Evolutionary conservation across 2,888 invertebrate species (phyloP).

Genomic region (Tetrapedia diversipes): DNA sequence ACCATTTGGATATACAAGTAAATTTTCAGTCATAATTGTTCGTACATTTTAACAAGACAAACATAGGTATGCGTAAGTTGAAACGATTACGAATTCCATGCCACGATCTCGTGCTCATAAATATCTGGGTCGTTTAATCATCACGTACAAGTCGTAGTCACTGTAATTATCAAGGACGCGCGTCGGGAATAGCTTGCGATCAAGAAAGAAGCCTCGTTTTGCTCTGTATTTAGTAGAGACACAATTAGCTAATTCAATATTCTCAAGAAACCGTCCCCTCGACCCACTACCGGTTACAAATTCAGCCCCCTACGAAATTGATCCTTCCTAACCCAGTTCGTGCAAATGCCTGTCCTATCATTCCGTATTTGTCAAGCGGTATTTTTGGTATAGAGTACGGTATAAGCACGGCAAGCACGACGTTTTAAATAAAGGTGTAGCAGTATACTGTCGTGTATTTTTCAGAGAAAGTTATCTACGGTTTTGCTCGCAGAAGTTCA

Average conservation of each 20-base stretch:
- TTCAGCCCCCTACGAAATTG: slow-evolving; percentile 56
- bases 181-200: slow-evolving; percentile 6
- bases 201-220: not conserved
- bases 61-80: not conserved
- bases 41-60: not conserved
- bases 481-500: slow-evolving; percentile 95
- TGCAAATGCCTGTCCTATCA: slow-evolving; percentile 44
- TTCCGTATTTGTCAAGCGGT: not conserved
- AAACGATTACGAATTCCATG: slow-evolving; percentile 24
- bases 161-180: slow-evolving; percentile 51
- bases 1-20: slow-evolving; percentile 97
- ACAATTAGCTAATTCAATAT: slow-evolving; percentile 12
- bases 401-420: not conserved
- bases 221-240: slow-evolving; percentile 48
- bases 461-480: slow-evolving; percentile 94
- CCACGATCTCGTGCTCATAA: slow-evolving; percentile 32
- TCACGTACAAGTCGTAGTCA: slow-evolving; percentile 16
- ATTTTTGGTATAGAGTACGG: not conserved
- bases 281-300: slow-evolving; percentile 33
- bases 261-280: slow-evolving; percentile 29
- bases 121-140: slow-evolving; percentile 47
- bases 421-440: not conserved
- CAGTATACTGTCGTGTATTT: slow-evolving; percentile 48
- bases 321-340: slow-evolving; percentile 69
- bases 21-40: slow-evolving; percentile 15